Base-by-base conservation (phyloP, 2,113 vertebrate species). In the Acrocephalus arundinaceus region DNA sequence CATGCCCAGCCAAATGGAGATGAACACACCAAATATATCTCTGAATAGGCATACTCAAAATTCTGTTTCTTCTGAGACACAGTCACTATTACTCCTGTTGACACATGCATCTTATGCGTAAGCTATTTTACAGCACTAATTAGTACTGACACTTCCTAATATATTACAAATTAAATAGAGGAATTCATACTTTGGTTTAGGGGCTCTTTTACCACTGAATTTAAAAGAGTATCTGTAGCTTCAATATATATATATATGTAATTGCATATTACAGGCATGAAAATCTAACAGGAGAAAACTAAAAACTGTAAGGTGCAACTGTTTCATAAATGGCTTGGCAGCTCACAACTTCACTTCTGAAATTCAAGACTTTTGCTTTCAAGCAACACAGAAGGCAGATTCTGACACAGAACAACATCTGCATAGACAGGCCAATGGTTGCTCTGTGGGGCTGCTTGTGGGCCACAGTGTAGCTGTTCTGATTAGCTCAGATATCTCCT, bases 101-200 rank as follows among this genome's bases (percentile, higher is more conserved):
- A 94, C 85, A 96, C 11, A 5, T 68, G 43, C 59, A 74, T 76
- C 66, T 79, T 85, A 39, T 58, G 76, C 89, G 94, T 84, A 97
- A 92, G 67, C 35, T 93, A 66, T 86, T 96, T 94, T 84, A 91
- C 46, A 81, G 68, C 7, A 8, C 61, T 93, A 90, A 95, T 90
- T 89, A 92, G 79, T 85, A 94, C 62, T 80, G 89, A 95, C 73
- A 94, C 74, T 39, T 80, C 43, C 83, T 89, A 97, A 95, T 87
- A 87, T 91, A 96, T 86, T 96, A 94, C 84, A 96, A 91, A 95
- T 97, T 94, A 97, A 97, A 93, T 23, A 92, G 91, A 46, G 79
- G 72, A 95, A 92, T 79, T 88, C 80, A 74, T 23, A 57, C 58
- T 96, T 93, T 74, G 22, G 27, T 35, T 61, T 70, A 57, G 37